Conservation (phyloP, 2,888 invertebrate genomes). For the Nephrotoma flavescens region DNA sequence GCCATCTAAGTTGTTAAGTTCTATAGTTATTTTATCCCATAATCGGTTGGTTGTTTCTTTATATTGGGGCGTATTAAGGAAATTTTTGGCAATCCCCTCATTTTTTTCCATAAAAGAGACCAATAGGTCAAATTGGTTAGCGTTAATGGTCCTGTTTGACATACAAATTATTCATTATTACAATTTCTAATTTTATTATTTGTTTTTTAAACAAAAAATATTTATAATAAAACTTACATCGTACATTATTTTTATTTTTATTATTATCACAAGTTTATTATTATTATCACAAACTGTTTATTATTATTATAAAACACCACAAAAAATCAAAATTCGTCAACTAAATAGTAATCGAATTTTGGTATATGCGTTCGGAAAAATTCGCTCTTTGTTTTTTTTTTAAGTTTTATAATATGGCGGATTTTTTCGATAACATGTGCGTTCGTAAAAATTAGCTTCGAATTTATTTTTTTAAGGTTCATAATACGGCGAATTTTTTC, state of each 20-base stretch:
- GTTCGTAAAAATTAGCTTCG: too few relatives aligned
- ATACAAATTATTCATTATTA: too few relatives aligned
- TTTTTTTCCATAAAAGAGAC: neutral
- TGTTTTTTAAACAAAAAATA: too few relatives aligned
- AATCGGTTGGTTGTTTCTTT: neutral
- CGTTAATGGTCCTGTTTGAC: neutral
- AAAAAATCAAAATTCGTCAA: neutral
- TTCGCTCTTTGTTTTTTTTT: too few relatives aligned
- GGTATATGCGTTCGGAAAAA: neutral
- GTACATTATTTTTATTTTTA: too few relatives aligned
- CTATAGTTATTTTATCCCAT: neutral
- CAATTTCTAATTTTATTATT: too few relatives aligned
- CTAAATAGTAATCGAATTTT: neutral
- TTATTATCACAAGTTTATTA: too few relatives aligned
- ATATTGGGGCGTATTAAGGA: neutral
- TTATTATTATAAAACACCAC: too few relatives aligned
- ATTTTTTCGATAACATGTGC: neutral
- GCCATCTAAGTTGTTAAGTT: neutral
- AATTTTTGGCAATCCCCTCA: neutral
- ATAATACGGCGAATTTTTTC: too few relatives aligned
- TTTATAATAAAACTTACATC: too few relatives aligned
- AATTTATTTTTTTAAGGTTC: too few relatives aligned
- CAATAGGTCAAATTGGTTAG: neutral
- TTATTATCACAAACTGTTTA: too few relatives aligned
- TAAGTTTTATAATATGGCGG: neutral